phyloP scores from a whole-genome alignment of 2,113 vertebrate species.

The Chrysochloris asiatica region DNA sequence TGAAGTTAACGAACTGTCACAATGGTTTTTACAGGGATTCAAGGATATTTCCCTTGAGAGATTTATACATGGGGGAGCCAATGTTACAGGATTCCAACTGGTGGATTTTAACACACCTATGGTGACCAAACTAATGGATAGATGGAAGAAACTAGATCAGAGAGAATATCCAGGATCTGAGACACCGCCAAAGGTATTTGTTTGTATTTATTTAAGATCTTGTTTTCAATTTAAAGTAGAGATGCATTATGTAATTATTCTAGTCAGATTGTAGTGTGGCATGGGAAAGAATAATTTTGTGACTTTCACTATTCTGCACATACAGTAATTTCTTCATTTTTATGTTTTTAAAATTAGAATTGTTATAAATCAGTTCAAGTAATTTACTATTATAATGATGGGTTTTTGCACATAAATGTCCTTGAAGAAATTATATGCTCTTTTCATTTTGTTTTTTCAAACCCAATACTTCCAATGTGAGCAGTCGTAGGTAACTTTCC shows the following conservation, averaged over 20 bases:
- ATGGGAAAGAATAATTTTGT: not conserved
- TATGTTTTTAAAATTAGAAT: not conserved
- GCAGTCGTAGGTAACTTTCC: not conserved
- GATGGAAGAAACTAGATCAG: constrained; percentile 99
- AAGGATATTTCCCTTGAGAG: constrained; percentile 98
- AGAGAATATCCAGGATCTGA: constrained; percentile 98
- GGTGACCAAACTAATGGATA: constrained; percentile 97
- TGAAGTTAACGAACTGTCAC: constrained; percentile 59
- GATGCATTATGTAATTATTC: not conserved
- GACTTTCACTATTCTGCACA: not conserved
- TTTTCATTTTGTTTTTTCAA: not conserved
- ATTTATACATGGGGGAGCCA: constrained; percentile 98
- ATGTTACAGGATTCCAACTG: constrained; percentile 98
- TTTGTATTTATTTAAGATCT: not conserved
- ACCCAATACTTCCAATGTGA: constrained; percentile 36
- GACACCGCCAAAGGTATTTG: constrained; percentile 94
- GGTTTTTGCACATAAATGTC: not conserved
- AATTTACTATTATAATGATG: constrained; percentile 15
- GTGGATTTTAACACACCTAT: constrained; percentile 98
- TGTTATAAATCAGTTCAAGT: not conserved
- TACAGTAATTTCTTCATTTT: not conserved
- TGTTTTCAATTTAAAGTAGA: not conserved
- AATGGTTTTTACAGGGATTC: constrained; percentile 91
- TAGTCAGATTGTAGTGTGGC: not conserved
- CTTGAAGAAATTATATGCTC: not conserved